These are phyloP conservation scores for Alentia gelatinosa DNA, from an alignment of 2,888 invertebrate genomes.

Conservation along the genomic window DNA sequence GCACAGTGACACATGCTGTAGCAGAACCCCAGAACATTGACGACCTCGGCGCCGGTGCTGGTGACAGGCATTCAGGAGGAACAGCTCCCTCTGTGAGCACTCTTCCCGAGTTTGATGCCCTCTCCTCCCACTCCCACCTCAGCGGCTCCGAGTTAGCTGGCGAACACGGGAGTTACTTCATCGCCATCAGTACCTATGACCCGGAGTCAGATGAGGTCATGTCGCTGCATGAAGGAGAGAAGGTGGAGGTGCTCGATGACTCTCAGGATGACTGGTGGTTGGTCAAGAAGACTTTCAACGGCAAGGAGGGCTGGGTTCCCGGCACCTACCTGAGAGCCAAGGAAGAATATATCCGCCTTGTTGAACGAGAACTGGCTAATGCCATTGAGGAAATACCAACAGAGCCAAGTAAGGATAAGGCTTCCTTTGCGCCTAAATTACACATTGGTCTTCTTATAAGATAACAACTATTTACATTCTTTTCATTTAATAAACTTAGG, in stretches of 20 bases:
- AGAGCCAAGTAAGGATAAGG: slow-evolving; percentile 62
- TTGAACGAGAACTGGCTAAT: slow-evolving; percentile 60
- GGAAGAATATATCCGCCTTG: slow-evolving; percentile 59
- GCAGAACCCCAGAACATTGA: not conserved
- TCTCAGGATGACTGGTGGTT: slow-evolving; percentile 65
- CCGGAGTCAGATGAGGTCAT: slow-evolving; percentile 67
- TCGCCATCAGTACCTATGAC: slow-evolving; percentile 64
- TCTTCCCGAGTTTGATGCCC: not conserved
- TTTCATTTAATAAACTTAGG: too few species aligned
- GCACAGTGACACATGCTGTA: not conserved
- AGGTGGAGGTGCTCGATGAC: slow-evolving; percentile 65
- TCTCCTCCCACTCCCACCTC: not conserved
- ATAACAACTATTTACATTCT: too few species aligned
- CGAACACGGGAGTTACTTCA: not conserved
- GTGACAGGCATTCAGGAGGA: not conserved
- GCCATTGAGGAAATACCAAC: slow-evolving; percentile 58
- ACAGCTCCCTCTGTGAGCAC: not conserved
- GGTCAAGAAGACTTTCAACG: slow-evolving; percentile 64
- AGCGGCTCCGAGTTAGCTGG: not conserved
- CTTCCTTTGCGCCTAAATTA: too few species aligned
- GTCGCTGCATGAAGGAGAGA: slow-evolving; percentile 68
- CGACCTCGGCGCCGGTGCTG: not conserved
- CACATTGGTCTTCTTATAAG: too few species aligned
- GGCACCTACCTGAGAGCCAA: slow-evolving; percentile 62
- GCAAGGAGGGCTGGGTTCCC: slow-evolving; percentile 64